These are phyloP conservation scores for Orussus abietinus DNA, from an alignment of 1,140 invertebrate genomes.

Conservation along the genomic window DNA sequence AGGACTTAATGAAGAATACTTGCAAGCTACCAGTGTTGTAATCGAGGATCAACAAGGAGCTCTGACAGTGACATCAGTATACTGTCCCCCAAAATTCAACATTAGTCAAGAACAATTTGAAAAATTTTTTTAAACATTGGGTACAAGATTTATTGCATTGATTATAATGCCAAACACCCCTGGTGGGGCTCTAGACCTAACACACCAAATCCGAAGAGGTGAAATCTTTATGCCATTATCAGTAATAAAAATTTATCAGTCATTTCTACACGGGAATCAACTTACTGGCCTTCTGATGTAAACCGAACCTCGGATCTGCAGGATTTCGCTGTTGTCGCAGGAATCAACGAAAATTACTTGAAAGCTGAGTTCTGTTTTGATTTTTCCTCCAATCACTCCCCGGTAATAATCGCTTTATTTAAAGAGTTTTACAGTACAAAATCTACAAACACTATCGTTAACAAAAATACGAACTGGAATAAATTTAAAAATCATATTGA, in stretches of 20 bases:
- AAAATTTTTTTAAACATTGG: constrained; percentile 32
- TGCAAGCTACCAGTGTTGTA: constrained; percentile 30
- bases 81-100: constrained; percentile 32
- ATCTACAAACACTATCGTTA: no score
- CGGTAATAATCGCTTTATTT: no score
- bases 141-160: constrained; percentile 34
- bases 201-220: constrained; percentile 17
- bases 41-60: constrained; percentile 17
- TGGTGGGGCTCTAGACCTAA: constrained; percentile 29
- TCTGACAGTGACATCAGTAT: constrained; percentile 32
- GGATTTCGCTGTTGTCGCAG: no score
- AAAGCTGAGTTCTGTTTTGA: no score
- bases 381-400: no score
- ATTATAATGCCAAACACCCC: constrained; percentile 38
- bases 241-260: background rate
- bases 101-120: constrained; percentile 28
- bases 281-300: constrained; percentile 24
- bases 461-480: no score
- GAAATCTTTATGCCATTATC: constrained; percentile 20
- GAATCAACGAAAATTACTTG: no score
- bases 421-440: no score
- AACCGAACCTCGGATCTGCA: constrained; percentile 19
- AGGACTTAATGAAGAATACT: no score
- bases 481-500: no score
- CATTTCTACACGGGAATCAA: constrained; percentile 19